Evolutionary conservation across 2,113 vertebrate species (phyloP).

Genomic region (Mormoops blainvillei): DNA sequence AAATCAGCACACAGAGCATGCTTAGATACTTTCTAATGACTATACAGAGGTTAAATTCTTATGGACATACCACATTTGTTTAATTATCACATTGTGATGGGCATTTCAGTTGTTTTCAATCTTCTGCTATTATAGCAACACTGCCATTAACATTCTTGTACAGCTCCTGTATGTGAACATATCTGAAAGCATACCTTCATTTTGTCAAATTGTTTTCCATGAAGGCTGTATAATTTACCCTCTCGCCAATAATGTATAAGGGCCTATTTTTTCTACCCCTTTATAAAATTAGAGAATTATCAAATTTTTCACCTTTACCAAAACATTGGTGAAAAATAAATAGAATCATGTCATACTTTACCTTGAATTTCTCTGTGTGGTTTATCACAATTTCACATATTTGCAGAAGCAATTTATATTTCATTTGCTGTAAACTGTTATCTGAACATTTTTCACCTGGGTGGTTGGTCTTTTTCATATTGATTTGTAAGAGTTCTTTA

Average conservation of each 20-base stretch:
- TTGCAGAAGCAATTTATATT: not conserved
- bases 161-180: not conserved
- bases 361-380: not conserved
- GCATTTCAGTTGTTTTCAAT: not conserved
- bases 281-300: not conserved
- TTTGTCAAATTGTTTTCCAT: not conserved
- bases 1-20: not conserved
- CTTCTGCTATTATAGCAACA: not conserved
- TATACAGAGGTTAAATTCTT: not conserved
- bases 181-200: not conserved
- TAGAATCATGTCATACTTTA: not conserved
- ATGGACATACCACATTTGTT: not conserved
- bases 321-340: not conserved
- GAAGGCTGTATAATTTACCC: not conserved
- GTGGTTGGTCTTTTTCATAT: not conserved
- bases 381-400: not conserved
- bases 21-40: not conserved
- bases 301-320: not conserved
- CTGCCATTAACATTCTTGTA: not conserved
- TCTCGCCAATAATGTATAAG: not conserved
- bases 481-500: not conserved
- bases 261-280: not conserved
- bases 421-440: not conserved
- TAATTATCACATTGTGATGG: not conserved
- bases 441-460: not conserved